Conservation (phyloP, 2,113 vertebrate genomes). For the Syngnathus typhle region DNA sequence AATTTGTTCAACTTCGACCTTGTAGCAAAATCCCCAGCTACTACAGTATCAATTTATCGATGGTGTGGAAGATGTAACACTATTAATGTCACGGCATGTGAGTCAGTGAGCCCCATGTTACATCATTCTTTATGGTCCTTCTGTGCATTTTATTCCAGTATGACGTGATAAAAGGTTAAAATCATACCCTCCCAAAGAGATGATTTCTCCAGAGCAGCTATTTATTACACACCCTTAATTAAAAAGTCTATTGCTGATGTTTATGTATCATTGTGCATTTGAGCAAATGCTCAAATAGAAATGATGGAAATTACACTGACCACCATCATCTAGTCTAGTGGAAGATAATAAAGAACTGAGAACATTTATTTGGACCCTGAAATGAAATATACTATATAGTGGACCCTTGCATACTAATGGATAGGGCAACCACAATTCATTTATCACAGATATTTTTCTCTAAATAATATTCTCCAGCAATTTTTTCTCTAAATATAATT, state of each 20-base stretch:
- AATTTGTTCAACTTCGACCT: conserved; percentile 53
- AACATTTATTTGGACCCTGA: too few species aligned
- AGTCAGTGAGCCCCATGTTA: neutral
- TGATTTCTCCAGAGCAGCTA: too few species aligned
- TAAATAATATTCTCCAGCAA: too few species aligned
- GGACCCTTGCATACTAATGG: too few species aligned
- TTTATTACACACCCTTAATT: neutral
- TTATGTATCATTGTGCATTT: neutral
- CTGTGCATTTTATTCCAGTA: neutral
- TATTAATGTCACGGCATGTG: conserved; percentile 23
- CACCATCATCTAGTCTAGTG: neutral
- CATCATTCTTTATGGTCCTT: neutral
- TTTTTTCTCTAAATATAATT: too few species aligned
- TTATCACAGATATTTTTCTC: too few species aligned
- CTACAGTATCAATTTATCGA: conserved; percentile 44
- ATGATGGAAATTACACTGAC: neutral
- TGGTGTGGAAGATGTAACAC: conserved; percentile 16
- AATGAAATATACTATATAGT: too few species aligned
- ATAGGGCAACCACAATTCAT: too few species aligned
- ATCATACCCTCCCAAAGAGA: neutral
- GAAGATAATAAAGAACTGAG: too few species aligned
- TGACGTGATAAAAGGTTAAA: conserved; percentile 6
- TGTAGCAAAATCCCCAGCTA: conserved; percentile 34
- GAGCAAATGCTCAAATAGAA: too few species aligned
- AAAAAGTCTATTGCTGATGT: neutral